Conservation (phyloP, 1,140 invertebrate species). For the Leptinotarsa defecta region DNA sequence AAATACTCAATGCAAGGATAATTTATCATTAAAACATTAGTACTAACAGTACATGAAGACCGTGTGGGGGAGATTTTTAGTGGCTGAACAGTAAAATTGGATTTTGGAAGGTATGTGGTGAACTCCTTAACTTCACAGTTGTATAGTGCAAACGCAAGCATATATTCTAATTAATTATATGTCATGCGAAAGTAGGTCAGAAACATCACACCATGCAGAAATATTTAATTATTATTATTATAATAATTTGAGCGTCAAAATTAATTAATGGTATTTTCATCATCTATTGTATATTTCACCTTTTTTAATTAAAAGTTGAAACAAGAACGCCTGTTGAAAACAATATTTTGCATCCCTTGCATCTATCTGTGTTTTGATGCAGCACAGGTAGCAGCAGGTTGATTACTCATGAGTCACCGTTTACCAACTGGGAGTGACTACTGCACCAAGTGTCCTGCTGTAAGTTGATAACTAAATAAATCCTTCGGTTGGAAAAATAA, state of each 20-base stretch:
- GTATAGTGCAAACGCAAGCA: constrained; percentile 13
- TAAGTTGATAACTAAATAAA: too few relatives aligned
- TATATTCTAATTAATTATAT: neutral
- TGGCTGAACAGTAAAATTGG: neutral
- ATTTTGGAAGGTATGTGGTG: neutral
- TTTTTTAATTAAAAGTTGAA: neutral
- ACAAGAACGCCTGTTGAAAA: neutral
- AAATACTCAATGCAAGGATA: neutral
- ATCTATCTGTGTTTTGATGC: constrained; percentile 14
- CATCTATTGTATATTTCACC: neutral
- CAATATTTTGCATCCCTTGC: neutral
- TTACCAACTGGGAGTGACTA: constrained; percentile 1
- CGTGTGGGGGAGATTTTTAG: neutral
- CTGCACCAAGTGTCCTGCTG: neutral
- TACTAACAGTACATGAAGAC: neutral
- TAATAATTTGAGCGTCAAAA: neutral
- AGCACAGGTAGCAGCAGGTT: constrained; percentile 17
- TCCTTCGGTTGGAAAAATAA: too few relatives aligned
- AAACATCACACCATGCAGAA: constrained; percentile 21
- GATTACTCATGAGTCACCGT: constrained; percentile 16
- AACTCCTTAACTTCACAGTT: neutral
- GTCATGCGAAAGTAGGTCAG: constrained; percentile 15
- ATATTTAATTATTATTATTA: constrained; percentile 10
- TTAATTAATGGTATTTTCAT: neutral
- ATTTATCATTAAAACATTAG: neutral